These are phyloP conservation scores for Coregonus suidteri DNA, from an alignment of 2,797 vertebrate genomes.

Conservation along the genomic window DNA sequence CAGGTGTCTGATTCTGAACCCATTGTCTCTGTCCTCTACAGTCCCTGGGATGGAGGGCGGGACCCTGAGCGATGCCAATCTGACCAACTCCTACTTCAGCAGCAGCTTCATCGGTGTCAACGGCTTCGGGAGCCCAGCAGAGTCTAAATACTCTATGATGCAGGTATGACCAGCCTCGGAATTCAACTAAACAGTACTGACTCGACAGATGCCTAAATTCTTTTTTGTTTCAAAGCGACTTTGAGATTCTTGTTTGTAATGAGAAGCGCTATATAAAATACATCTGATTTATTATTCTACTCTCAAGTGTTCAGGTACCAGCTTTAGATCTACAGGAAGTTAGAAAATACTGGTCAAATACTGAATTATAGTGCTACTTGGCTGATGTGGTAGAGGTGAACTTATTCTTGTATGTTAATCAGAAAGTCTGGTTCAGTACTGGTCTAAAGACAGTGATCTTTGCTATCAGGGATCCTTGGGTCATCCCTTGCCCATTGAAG, in stretches of 20 bases:
- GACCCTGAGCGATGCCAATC: slow-evolving; percentile 88
- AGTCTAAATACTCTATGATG: slow-evolving; percentile 98
- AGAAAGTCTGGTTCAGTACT: background rate
- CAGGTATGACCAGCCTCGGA: slow-evolving; percentile 71
- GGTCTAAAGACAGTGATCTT: too few relatives aligned
- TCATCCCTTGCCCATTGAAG: too few relatives aligned
- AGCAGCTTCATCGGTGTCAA: slow-evolving; percentile 99
- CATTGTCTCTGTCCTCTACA: slow-evolving; percentile 63
- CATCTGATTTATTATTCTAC: background rate
- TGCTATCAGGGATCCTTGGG: too few relatives aligned
- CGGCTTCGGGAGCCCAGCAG: slow-evolving; percentile 96
- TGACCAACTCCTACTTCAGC: slow-evolving; percentile 99
- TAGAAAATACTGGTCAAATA: background rate
- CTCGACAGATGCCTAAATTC: background rate
- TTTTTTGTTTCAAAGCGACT: background rate
- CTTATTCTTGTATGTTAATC: background rate
- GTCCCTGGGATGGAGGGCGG: slow-evolving; percentile 93
- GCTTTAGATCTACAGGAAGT: background rate
- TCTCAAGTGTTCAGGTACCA: background rate
- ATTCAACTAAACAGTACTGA: background rate
- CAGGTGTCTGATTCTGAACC: background rate
- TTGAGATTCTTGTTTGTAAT: background rate
- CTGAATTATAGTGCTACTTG: background rate
- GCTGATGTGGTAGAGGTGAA: too few relatives aligned
- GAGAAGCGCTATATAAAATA: too few relatives aligned